phyloP scores from a whole-genome alignment of 2,797 vertebrate genomes.

The Arctocebus calabarensis region DNA sequence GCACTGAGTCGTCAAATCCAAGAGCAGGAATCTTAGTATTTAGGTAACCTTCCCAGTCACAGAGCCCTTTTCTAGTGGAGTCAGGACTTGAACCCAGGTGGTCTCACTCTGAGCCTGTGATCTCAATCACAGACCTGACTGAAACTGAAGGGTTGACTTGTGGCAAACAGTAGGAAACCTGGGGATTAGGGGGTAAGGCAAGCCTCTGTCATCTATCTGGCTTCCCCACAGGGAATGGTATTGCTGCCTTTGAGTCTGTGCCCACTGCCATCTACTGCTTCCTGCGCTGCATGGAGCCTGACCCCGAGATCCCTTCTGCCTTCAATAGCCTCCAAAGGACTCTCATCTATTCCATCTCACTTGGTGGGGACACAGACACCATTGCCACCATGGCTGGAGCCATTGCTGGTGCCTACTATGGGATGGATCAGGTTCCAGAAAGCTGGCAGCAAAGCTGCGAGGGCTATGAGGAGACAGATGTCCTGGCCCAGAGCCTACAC shows the following conservation, averaged over 20 bases:
- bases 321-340: constrained; percentile 95
- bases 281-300: constrained; percentile 94
- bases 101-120: neutral
- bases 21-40: neutral
- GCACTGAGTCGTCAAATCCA: neutral
- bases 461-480: constrained; percentile 92
- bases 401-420: constrained; percentile 97
- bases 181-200: neutral
- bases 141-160: neutral
- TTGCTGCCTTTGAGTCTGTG: constrained; percentile 96
- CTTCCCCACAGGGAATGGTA: constrained; percentile 93
- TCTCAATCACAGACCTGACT: neutral
- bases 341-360: constrained; percentile 95
- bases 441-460: constrained; percentile 96
- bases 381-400: constrained; percentile 99
- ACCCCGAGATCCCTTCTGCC: constrained; percentile 92
- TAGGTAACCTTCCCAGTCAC: neutral
- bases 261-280: constrained; percentile 99
- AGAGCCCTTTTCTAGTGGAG: neutral
- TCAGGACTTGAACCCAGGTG: neutral
- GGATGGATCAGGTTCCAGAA: constrained; percentile 92
- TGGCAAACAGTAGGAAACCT: neutral
- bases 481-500: constrained; percentile 91
- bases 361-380: constrained; percentile 99
- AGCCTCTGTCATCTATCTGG: neutral